Percentiles rank a stretch among this genome's conserved stretches.
Conservation (phyloP, 30 jellyfish, hydroid and myxozoan species). For the Cassiopea andromeda region DNA sequence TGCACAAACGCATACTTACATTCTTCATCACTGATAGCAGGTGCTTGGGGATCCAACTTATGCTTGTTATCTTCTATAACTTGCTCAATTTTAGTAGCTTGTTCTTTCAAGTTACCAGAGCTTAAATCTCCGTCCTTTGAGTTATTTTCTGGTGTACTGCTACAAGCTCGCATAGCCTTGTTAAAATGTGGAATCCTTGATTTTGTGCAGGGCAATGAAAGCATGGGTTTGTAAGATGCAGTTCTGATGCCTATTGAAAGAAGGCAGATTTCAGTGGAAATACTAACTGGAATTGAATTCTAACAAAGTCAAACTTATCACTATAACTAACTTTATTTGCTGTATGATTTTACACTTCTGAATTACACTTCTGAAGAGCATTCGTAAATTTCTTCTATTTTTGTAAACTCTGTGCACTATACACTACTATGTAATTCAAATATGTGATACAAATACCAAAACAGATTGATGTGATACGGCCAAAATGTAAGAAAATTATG, state of each 20-base stretch:
- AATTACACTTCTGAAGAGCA: too few relatives aligned
- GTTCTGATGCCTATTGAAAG: neutral
- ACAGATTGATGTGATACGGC: too few relatives aligned
- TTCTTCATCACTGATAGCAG: slow-evolving; percentile 37
- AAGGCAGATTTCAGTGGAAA: neutral
- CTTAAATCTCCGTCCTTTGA: slow-evolving; percentile 11
- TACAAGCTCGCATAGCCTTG: slow-evolving; percentile 11
- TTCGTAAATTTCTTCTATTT: too few relatives aligned
- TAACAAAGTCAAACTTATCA: too few relatives aligned
- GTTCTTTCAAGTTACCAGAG: slow-evolving; percentile 18
- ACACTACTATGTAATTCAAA: too few relatives aligned
- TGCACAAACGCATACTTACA: slow-evolving; percentile 21
- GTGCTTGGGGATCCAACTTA: slow-evolving; percentile 1
- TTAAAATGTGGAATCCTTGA: neutral
- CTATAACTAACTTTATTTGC: too few relatives aligned
- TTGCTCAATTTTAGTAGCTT: slow-evolving; percentile 46
- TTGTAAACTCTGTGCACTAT: too few relatives aligned
- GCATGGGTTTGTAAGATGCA: neutral
- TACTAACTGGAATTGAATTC: too few relatives aligned
- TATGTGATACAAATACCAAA: too few relatives aligned
- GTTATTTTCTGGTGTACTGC: slow-evolving; percentile 10
- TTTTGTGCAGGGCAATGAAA: neutral
- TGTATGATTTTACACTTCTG: too few relatives aligned
- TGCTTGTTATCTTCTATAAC: slow-evolving; percentile 39
- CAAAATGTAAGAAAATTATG: too few relatives aligned